phyloP scores from a whole-genome alignment of 2,888 invertebrate genomes.

The Cantharis nigra region DNA sequence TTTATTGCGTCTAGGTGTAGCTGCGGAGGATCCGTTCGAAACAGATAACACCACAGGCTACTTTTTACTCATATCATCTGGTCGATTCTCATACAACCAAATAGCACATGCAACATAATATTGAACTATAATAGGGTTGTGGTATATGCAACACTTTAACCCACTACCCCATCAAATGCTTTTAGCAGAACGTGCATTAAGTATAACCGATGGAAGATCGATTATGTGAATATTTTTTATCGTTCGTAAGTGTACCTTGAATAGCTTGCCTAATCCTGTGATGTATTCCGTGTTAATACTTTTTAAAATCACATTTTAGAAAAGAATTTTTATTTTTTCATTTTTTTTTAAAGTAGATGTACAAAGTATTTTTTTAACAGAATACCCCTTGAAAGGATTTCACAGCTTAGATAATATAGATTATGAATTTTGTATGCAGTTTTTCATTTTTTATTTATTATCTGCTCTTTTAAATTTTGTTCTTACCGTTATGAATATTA shows the following conservation, averaged over 20 bases:
- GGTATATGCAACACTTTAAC: conserved; percentile 24
- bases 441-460: no score
- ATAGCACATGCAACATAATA: conserved; percentile 26
- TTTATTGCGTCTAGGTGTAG: conserved; percentile 48
- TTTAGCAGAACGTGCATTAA: conserved; percentile 24
- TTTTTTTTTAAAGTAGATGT: not conserved
- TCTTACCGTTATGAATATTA: no score
- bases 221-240: conserved; percentile 4
- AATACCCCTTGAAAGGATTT: not conserved
- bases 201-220: conserved; percentile 23
- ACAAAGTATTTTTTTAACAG: not conserved
- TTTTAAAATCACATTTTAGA: not conserved
- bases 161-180: conserved; percentile 20
- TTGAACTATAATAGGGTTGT: conserved; percentile 23
- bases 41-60: conserved; percentile 46
- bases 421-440: not conserved
- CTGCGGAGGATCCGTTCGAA: conserved; percentile 36
- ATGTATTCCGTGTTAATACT: not conserved
- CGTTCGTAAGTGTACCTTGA: not conserved
- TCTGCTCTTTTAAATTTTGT: no score
- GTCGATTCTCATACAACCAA: conserved; percentile 31
- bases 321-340: not conserved
- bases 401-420: not conserved
- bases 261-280: not conserved
- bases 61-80: conserved; percentile 47